Conservation (phyloP, 2,797 vertebrate species). For the Apodemus agrarius region DNA sequence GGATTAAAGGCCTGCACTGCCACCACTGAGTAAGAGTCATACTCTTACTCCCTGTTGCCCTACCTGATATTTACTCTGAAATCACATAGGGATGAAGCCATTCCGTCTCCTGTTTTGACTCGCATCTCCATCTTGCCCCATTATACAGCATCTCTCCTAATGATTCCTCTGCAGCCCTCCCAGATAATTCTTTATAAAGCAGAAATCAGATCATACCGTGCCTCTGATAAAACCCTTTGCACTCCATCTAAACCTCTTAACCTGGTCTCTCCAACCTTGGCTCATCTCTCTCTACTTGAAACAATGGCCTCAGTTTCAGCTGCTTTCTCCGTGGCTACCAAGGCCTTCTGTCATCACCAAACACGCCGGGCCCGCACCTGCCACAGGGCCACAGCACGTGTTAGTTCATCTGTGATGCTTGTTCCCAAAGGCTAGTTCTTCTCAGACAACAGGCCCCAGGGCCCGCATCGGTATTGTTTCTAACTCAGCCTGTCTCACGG, state of each 20-base stretch:
- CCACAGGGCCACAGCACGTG: background rate
- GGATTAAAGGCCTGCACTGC: background rate
- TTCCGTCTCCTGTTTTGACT: background rate
- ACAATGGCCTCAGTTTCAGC: background rate
- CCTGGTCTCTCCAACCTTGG: background rate
- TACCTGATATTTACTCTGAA: background rate
- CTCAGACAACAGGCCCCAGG: background rate
- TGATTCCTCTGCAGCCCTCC: background rate
- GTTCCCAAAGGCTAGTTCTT: background rate
- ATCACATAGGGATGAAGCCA: background rate
- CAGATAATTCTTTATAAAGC: background rate
- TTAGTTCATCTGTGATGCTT: background rate
- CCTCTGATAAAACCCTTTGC: background rate
- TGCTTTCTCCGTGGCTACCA: background rate
- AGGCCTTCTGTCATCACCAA: background rate
- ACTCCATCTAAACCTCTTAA: background rate
- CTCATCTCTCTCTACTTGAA: background rate
- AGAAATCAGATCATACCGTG: background rate
- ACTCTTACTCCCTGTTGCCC: background rate
- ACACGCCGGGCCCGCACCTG: background rate
- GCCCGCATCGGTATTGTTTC: no score
- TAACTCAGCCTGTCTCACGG: background rate
- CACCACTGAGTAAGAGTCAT: background rate
- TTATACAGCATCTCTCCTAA: background rate
- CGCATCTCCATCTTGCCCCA: background rate